phyloP scores from a whole-genome alignment of 2,888 invertebrate genomes.

The Cryptocephalus moraei region DNA sequence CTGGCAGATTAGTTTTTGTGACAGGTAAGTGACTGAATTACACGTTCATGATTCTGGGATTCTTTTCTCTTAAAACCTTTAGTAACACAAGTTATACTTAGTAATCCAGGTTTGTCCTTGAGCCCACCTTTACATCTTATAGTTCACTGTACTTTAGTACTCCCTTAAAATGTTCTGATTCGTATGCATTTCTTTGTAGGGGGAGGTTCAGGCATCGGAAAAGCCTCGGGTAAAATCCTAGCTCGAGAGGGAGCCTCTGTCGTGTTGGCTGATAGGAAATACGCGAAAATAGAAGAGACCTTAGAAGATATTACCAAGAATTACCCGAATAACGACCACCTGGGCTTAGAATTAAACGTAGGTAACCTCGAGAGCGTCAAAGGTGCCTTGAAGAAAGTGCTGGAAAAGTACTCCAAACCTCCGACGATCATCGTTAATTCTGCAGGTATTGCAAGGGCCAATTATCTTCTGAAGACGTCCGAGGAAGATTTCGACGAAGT shows the following conservation, averaged over 20 bases:
- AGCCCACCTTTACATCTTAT: no score
- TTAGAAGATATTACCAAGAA: conserved; percentile 47
- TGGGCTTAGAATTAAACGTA: conserved; percentile 59
- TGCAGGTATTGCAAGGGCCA: conserved; percentile 82
- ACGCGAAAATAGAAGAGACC: conserved; percentile 58
- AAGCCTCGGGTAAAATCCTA: conserved; percentile 69
- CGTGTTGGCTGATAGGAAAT: conserved; percentile 70
- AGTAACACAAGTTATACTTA: no score
- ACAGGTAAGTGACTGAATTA: conserved; percentile 17
- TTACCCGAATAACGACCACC: conserved; percentile 37
- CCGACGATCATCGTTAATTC: conserved; percentile 80
- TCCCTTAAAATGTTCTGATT: no score
- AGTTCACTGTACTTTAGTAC: no score
- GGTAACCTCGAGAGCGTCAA: conserved; percentile 46
- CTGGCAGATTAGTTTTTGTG: conserved; percentile 22
- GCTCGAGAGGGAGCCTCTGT: conserved; percentile 77
- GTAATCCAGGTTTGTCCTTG: no score
- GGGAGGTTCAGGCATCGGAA: conserved; percentile 86
- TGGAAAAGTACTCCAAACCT: conserved; percentile 52
- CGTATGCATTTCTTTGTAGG: conserved; percentile 42
- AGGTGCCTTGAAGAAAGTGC: conserved; percentile 44
- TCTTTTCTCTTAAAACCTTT: no score
- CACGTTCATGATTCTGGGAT: no score
- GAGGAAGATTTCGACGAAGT: conserved; percentile 75
- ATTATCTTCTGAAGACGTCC: conserved; percentile 72